Conservation (phyloP, 92 coral and sea anemone genomes). For the Phenganax subtilis region DNA sequence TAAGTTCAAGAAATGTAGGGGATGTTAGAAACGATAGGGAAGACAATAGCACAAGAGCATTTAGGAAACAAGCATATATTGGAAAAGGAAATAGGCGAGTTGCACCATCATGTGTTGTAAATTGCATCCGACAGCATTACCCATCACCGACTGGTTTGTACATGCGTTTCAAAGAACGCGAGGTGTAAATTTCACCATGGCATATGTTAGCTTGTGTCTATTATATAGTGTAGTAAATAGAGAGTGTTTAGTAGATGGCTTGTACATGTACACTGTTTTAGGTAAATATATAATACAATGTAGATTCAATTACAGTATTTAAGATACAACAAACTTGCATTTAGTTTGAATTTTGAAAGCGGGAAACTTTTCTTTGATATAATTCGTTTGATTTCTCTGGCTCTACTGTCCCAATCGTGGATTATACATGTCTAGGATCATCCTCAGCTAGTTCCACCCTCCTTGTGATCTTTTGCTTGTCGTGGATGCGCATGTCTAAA, state of each 20-base stretch:
- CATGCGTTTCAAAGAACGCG: conserved; percentile 45
- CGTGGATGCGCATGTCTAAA: not conserved
- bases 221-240: too few relatives aligned
- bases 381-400: not conserved
- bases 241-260: too few relatives aligned
- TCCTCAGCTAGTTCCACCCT: not conserved
- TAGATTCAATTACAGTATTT: too few relatives aligned
- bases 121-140: conserved; percentile 39
- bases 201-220: too few relatives aligned
- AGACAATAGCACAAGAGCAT: conserved; percentile 49
- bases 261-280: too few relatives aligned
- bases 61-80: conserved; percentile 51
- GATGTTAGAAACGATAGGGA: conserved; percentile 50
- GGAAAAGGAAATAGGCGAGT: conserved; percentile 56
- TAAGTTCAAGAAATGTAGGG: conserved; percentile 40
- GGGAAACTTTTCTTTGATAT: not conserved
- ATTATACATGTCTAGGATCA: not conserved
- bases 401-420: not conserved
- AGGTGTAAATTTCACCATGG: not conserved
- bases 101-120: conserved; percentile 52
- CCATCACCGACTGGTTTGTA: conserved; percentile 56
- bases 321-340: not conserved
- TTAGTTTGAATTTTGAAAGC: not conserved
- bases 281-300: too few relatives aligned
- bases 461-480: not conserved